Evolutionary conservation across 2,888 invertebrate species (phyloP).

Genomic region (Nomada flava): DNA sequence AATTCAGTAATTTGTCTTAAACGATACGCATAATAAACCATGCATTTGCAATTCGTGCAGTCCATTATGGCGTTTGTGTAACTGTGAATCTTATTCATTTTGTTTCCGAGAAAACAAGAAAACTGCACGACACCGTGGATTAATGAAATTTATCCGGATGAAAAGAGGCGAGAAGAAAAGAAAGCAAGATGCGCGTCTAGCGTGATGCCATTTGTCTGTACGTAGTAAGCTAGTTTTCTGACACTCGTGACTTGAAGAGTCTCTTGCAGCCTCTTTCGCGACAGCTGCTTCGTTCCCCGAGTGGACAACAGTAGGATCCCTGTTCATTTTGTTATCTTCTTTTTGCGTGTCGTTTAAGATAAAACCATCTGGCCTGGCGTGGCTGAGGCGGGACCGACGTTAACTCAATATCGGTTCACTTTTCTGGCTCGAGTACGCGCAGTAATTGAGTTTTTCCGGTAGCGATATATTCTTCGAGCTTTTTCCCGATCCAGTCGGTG

Average conservation of each 20-base stretch:
- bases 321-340: conserved; percentile 34
- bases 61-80: neutral
- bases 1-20: too few species aligned
- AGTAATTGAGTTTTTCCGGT: conserved; percentile 57
- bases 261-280: conserved; percentile 28
- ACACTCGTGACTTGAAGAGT: conserved; percentile 41
- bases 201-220: conserved; percentile 20
- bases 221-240: conserved; percentile 30
- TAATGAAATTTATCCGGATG: neutral
- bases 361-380: conserved; percentile 6
- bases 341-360: conserved; percentile 29
- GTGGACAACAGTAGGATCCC: conserved; percentile 44
- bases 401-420: conserved; percentile 61
- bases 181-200: conserved; percentile 1
- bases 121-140: neutral
- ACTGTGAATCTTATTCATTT: neutral
- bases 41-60: neutral
- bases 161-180: neutral
- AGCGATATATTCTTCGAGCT: conserved; percentile 28
- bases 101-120: neutral
- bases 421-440: conserved; percentile 54
- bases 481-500: conserved; percentile 15
- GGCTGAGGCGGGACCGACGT: conserved; percentile 16
- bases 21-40: too few species aligned
- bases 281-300: conserved; percentile 56